Percentiles rank a stretch among this genome's conserved stretches.
phyloP scores from a whole-genome alignment of 2,888 invertebrate genomes.

The Argyresthia goedartella region DNA sequence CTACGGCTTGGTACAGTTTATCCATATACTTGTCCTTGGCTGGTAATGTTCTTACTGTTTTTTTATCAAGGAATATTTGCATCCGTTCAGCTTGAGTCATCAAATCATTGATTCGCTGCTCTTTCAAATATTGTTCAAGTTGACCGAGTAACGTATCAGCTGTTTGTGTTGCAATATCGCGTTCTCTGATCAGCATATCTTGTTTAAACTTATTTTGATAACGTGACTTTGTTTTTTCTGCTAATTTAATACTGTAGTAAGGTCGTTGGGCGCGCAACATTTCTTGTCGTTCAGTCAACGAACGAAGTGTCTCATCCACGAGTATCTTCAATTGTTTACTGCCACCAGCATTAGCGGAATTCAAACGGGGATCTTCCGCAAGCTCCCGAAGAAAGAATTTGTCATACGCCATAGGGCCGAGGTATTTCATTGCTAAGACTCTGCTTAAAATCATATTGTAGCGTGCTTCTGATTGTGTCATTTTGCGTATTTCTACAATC shows the following conservation, averaged over 20 bases:
- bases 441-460: constrained; percentile 43
- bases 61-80: constrained; percentile 52
- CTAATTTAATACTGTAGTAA: constrained; percentile 51
- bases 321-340: constrained; percentile 31
- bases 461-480: constrained; percentile 55
- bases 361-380: constrained; percentile 37
- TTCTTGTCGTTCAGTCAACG: constrained; percentile 49
- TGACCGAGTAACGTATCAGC: constrained; percentile 29
- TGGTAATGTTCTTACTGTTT: constrained; percentile 49
- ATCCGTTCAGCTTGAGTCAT: constrained; percentile 56
- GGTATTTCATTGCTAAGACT: constrained; percentile 60
- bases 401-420: constrained; percentile 62
- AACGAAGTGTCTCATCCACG: constrained; percentile 40
- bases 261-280: constrained; percentile 57
- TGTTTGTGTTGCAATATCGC: constrained; percentile 45
- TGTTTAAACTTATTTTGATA: constrained; percentile 50
- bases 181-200: constrained; percentile 38
- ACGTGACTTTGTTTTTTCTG: constrained; percentile 53
- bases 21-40: constrained; percentile 54
- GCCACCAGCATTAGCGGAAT: constrained; percentile 47
- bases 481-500: constrained; percentile 32
- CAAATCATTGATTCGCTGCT: constrained; percentile 42
- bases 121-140: neutral
- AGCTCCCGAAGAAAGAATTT: constrained; percentile 55
- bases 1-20: constrained; percentile 50